These are phyloP conservation scores for Buathra laborator DNA, from an alignment of 2,888 invertebrate genomes.

Conservation along the genomic window DNA sequence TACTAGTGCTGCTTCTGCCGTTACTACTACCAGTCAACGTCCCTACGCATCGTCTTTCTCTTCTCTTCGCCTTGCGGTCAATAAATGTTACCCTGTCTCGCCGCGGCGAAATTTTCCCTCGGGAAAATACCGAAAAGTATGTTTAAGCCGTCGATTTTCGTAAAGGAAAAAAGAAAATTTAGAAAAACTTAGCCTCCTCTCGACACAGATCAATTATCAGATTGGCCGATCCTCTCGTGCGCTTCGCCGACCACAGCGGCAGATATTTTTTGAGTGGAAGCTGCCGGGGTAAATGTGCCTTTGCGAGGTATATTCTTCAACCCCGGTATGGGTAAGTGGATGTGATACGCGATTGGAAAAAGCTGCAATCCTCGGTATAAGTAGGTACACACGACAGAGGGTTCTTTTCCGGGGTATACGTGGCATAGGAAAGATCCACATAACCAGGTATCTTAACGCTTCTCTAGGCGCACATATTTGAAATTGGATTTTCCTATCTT, in stretches of 20 bases:
- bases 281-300: constrained; percentile 28
- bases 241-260: background rate
- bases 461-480: constrained; percentile 70
- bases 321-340: background rate
- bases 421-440: constrained; percentile 30
- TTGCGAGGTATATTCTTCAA: background rate
- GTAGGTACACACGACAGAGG: constrained; percentile 43
- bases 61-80: constrained; percentile 20
- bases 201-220: constrained; percentile 60
- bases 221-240: constrained; percentile 39
- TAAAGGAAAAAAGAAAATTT: constrained; percentile 32
- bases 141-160: constrained; percentile 37
- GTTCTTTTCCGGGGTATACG: constrained; percentile 29
- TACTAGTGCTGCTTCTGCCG: background rate
- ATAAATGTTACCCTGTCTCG: background rate
- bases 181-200: constrained; percentile 29
- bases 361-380: constrained; percentile 38
- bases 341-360: constrained; percentile 56
- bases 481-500: constrained; percentile 71
- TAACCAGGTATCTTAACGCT: constrained; percentile 65
- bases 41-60: constrained; percentile 23
- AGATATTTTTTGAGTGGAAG: background rate
- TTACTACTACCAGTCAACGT: background rate
- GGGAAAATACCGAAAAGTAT: constrained; percentile 33
- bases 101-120: background rate